Evolutionary conservation across 2,113 vertebrate species (phyloP).

Genomic region (Poeciliopsis prolifica): DNA sequence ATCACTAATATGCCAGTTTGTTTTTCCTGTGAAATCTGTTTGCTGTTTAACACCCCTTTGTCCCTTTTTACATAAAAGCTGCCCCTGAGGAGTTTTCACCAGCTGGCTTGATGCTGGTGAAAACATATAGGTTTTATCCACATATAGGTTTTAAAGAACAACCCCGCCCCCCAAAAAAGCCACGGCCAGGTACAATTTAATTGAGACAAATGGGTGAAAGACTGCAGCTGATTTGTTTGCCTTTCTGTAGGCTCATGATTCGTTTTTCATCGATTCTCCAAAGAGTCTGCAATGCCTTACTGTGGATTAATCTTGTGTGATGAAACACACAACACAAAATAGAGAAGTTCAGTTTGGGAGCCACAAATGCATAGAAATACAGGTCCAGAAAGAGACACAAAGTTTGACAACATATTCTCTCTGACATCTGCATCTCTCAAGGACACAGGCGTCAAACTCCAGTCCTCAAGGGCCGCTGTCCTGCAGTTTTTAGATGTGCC

Average conservation of each 20-base stretch:
- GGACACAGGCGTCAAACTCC: too few relatives aligned
- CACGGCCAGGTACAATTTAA: neutral
- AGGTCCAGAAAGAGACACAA: neutral
- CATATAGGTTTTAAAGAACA: too few relatives aligned
- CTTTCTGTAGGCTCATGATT: neutral
- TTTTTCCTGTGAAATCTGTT: conserved; percentile 10
- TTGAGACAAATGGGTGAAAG: neutral
- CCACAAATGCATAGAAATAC: neutral
- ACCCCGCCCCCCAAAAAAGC: neutral
- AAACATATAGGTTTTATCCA: too few relatives aligned
- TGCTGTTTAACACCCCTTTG: neutral
- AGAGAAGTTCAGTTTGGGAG: neutral
- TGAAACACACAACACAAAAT: neutral
- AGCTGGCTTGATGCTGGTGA: neutral
- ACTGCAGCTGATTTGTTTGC: neutral
- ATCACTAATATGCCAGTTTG: conserved; percentile 1
- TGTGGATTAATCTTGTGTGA: neutral
- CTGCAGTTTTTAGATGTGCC: too few relatives aligned
- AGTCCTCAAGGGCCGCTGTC: too few relatives aligned
- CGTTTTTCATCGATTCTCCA: neutral
- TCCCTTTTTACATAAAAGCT: conserved; percentile 6
- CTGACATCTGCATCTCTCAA: neutral
- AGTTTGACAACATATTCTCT: neutral
- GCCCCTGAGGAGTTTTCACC: neutral
- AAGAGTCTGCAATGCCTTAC: neutral